Conservation (phyloP, 2,888 invertebrate genomes). For the Rutpela maculata region DNA sequence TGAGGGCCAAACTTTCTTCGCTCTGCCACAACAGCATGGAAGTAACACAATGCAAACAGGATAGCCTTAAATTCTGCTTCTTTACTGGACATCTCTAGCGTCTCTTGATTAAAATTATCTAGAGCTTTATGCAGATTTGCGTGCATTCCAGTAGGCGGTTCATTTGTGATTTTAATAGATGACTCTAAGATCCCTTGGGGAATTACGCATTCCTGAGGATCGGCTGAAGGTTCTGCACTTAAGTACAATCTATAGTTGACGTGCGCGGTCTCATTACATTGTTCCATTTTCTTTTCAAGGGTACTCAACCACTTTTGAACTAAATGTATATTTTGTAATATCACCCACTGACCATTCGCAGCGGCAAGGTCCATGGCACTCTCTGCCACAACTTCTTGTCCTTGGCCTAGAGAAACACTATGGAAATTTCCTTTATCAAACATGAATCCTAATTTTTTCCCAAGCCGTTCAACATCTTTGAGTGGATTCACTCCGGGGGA, state of each 20-base stretch:
- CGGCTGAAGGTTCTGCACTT: conserved; percentile 90
- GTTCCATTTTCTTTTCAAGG: conserved; percentile 94
- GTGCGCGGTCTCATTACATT: conserved; percentile 82
- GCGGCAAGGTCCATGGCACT: conserved; percentile 88
- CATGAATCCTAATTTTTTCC: conserved; percentile 87
- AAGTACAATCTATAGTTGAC: conserved; percentile 82
- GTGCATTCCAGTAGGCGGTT: conserved; percentile 96
- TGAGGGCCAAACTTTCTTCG: conserved; percentile 95
- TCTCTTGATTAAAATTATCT: conserved; percentile 94
- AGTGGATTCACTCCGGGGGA: conserved; percentile 96
- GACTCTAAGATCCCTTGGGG: conserved; percentile 93
- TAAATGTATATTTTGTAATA: conserved; percentile 94
- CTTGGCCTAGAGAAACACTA: conserved; percentile 95
- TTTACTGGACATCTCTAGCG: conserved; percentile 93
- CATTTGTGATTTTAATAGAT: conserved; percentile 96
- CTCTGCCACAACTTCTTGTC: conserved; percentile 95
- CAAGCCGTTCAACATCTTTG: conserved; percentile 93
- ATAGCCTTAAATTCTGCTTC: conserved; percentile 95
- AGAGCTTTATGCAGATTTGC: conserved; percentile 95
- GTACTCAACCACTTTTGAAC: conserved; percentile 92
- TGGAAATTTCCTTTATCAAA: conserved; percentile 90
- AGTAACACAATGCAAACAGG: conserved; percentile 93
- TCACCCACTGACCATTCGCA: conserved; percentile 91
- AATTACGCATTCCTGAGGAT: conserved; percentile 81
- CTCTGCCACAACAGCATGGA: conserved; percentile 96